These are phyloP conservation scores for Hylaea fasciaria DNA, from an alignment of 2,888 invertebrate genomes.

Conservation along the genomic window DNA sequence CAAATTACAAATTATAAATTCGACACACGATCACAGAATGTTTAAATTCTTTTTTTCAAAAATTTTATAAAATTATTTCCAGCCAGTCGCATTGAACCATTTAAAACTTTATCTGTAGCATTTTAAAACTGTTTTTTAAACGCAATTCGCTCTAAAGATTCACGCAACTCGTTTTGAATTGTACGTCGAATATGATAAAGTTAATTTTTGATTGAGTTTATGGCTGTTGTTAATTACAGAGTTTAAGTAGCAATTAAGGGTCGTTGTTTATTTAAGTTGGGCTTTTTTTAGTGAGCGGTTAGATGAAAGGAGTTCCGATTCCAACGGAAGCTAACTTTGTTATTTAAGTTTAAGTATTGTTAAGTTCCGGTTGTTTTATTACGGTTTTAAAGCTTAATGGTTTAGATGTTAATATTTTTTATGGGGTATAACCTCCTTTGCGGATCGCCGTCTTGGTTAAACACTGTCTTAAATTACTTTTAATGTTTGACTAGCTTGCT, in stretches of 20 bases:
- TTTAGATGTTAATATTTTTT: slow-evolving; percentile 40
- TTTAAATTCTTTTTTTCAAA: slow-evolving; percentile 32
- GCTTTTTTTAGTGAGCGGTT: slow-evolving; percentile 37
- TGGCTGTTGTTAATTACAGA: slow-evolving; percentile 40
- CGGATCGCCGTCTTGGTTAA: not conserved
- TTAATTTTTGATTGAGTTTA: slow-evolving; percentile 28
- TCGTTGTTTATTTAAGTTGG: slow-evolving; percentile 47
- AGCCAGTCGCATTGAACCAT: slow-evolving; percentile 5
- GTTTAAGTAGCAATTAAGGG: slow-evolving; percentile 48
- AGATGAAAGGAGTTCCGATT: slow-evolving; percentile 37
- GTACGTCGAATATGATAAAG: slow-evolving; percentile 3
- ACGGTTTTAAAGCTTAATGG: slow-evolving; percentile 3
- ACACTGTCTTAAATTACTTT: not conserved
- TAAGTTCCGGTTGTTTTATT: slow-evolving; percentile 26
- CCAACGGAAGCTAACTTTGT: slow-evolving; percentile 41
- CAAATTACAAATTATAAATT: slow-evolving; percentile 32
- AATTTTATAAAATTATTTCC: slow-evolving; percentile 25
- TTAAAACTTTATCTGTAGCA: slow-evolving; percentile 16
- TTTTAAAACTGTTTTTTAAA: slow-evolving; percentile 17
- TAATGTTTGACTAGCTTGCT: too few relatives aligned
- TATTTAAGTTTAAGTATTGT: slow-evolving; percentile 13
- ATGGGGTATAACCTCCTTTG: not conserved
- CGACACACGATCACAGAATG: slow-evolving; percentile 33
- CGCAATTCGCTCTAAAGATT: not conserved
- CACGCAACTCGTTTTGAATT: slow-evolving; percentile 7